A percentile compares a stretch with the other conserved stretches of the same genome.
Evolutionary conservation across 2,797 vertebrate species (phyloP).

Genomic region (Gadopsis bispinosus): DNA sequence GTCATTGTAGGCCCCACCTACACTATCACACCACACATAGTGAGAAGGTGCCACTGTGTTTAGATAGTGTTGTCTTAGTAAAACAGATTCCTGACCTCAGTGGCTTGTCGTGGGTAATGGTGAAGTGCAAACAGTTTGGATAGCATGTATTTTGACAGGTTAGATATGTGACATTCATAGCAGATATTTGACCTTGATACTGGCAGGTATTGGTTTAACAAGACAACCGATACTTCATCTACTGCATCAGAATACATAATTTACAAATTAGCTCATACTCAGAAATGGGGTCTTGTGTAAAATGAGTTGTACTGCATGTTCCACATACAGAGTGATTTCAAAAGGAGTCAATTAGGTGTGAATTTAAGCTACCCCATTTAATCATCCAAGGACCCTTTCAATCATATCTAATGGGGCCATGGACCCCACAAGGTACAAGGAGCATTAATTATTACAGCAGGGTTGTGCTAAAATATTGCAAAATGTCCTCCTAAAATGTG

Average conservation of each 20-base stretch:
- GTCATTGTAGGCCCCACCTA: conserved; percentile 80
- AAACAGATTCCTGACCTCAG: conserved; percentile 4
- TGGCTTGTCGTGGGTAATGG: not conserved
- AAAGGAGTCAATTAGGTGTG: no score
- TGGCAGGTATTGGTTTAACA: not conserved
- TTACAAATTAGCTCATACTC: not conserved
- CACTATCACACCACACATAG: conserved; percentile 47
- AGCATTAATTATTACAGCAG: not conserved
- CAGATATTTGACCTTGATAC: not conserved
- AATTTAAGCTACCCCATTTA: not conserved
- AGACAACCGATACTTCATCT: not conserved
- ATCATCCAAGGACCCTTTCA: not conserved
- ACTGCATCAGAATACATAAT: not conserved
- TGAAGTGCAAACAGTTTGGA: not conserved
- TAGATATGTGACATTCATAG: not conserved
- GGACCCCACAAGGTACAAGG: no score
- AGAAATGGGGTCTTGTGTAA: not conserved
- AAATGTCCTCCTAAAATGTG: conserved; percentile 15
- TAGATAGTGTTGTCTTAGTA: not conserved
- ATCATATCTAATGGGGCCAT: not conserved
- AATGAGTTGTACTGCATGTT: not conserved
- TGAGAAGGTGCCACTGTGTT: conserved; percentile 44
- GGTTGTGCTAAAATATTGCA: not conserved
- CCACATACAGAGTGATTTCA: not conserved
- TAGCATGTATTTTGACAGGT: not conserved